These are phyloP conservation scores for Cavia porcellus DNA, from an alignment of 2,113 vertebrate species.

Conservation along the genomic window DNA sequence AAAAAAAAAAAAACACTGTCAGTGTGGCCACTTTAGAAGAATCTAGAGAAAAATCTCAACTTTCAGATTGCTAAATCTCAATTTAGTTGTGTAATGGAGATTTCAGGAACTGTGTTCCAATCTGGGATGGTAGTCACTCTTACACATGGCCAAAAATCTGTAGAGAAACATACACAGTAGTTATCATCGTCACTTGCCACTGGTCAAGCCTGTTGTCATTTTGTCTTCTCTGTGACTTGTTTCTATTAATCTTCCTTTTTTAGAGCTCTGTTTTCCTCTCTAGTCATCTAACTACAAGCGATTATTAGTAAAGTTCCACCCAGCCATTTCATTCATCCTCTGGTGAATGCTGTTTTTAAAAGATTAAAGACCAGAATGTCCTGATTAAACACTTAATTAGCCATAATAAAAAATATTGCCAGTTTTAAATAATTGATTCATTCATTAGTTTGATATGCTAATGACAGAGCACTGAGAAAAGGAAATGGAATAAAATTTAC, in stretches of 20 bases:
- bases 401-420: constrained; percentile 86
- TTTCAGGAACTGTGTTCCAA: constrained; percentile 74
- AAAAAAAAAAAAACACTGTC: background rate
- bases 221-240: background rate
- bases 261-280: background rate
- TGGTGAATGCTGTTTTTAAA: constrained; percentile 81
- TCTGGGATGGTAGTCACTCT: constrained; percentile 77
- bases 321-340: constrained; percentile 80
- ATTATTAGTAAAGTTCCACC: constrained; percentile 72
- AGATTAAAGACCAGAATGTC: constrained; percentile 83
- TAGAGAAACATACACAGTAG: constrained; percentile 71
- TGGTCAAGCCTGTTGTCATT: background rate
- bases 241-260: background rate
- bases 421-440: constrained; percentile 87
- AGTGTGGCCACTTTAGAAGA: constrained; percentile 79
- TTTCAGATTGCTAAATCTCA: constrained; percentile 75
- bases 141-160: constrained; percentile 74
- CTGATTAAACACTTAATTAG: constrained; percentile 86
- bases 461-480: constrained; percentile 82
- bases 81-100: constrained; percentile 80
- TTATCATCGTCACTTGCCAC: background rate
- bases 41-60: constrained; percentile 72
- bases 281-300: background rate
- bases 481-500: constrained; percentile 86
- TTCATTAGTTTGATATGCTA: constrained; percentile 85